Percentiles rank a stretch among this genome's conserved stretches.
Conservation (phyloP, 1,140 invertebrate genomes). For the Hylyphantes graminicola region DNA sequence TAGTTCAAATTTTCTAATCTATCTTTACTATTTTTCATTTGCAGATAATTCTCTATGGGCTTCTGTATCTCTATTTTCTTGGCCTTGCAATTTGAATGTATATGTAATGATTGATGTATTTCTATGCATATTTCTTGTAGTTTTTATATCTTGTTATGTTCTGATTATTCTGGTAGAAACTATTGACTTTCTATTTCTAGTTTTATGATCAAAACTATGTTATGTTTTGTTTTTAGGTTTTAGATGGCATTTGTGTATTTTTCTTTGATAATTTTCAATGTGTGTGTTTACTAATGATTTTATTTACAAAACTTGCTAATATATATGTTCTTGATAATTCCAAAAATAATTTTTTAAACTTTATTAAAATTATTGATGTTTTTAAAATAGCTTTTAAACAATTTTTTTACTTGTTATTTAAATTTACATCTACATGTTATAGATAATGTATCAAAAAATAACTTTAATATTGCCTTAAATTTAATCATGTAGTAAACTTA, state of each 20-base stretch:
- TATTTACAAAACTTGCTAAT: no score
- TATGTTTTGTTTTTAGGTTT: neutral
- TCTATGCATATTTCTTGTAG: neutral
- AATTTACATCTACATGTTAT: no score
- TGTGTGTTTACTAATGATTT: no score
- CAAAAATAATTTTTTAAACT: no score
- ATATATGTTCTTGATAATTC: no score
- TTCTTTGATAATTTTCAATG: neutral
- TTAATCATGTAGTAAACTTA: no score
- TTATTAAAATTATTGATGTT: no score
- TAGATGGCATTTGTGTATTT: neutral
- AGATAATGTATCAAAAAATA: no score
- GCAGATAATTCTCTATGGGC: neutral
- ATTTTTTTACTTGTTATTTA: no score
- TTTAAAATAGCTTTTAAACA: no score
- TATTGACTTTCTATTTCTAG: neutral
- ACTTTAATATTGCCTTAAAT: no score
- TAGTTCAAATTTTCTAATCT: neutral
- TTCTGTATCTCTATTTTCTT: neutral
- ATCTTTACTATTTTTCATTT: no score
- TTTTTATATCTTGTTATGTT: neutral
- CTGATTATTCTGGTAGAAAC: neutral
- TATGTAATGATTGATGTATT: neutral
- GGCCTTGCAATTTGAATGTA: neutral
- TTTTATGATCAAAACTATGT: neutral